phyloP scores from a whole-genome alignment of 2,113 vertebrate species.

The Pholis gunnellus region DNA sequence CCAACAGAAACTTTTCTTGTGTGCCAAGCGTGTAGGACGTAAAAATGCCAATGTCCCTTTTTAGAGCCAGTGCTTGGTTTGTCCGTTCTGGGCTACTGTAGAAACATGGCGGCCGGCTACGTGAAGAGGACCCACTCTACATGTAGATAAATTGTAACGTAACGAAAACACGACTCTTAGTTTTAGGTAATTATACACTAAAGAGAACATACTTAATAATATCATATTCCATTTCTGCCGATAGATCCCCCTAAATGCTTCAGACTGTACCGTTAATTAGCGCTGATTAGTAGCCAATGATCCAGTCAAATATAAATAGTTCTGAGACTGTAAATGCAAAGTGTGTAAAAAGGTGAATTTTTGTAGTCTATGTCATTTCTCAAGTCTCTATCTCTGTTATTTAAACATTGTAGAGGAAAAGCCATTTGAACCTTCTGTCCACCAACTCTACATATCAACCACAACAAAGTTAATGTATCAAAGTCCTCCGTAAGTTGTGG shows the following conservation, averaged over 20 bases:
- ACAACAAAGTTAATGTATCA: neutral
- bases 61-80: neutral
- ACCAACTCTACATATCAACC: neutral
- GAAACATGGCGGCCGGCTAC: neutral
- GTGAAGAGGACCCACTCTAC: neutral
- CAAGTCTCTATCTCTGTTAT: neutral
- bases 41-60: neutral
- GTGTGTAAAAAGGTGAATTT: neutral
- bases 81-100: neutral
- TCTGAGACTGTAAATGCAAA: neutral
- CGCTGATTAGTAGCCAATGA: neutral
- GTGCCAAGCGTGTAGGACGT: neutral
- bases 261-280: neutral
- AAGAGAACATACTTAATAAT: neutral
- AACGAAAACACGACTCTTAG: neutral
- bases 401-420: neutral
- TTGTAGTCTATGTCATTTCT: neutral
- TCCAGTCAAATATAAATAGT: neutral
- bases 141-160: neutral
- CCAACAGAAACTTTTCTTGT: neutral
- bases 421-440: neutral
- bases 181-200: neutral
- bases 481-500: neutral
- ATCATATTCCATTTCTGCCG: neutral
- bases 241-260: neutral